These are phyloP conservation scores for Tokudaia muenninki DNA, from an alignment of 2,797 vertebrate genomes.

Conservation along the genomic window DNA sequence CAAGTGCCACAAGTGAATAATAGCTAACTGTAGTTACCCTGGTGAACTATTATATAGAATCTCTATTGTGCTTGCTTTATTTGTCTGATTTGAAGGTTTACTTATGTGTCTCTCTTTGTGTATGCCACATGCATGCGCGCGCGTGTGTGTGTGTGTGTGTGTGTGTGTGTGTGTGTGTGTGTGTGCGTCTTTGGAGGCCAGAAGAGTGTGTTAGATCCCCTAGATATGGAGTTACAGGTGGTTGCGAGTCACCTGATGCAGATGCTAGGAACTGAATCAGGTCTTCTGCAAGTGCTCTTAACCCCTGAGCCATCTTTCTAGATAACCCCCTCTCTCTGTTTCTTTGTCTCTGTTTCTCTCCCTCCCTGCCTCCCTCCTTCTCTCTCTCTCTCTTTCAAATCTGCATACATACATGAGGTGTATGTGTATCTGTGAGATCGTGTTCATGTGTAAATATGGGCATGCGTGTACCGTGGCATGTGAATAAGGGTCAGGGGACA, in stretches of 20 bases:
- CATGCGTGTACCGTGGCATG: neutral
- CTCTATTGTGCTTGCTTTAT: neutral
- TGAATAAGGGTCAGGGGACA: neutral
- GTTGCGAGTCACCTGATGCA: neutral
- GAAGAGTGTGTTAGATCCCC: neutral
- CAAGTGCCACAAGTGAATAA: neutral
- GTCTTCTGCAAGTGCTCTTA: neutral
- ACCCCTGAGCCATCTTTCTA: neutral
- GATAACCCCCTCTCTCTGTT: neutral
- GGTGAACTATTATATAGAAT: neutral
- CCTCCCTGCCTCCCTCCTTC: neutral
- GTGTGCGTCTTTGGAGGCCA: neutral
- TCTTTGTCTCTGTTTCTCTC: neutral
- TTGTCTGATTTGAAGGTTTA: neutral
- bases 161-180: too few relatives aligned
- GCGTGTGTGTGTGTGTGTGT: too few relatives aligned
- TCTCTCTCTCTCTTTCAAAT: neutral
- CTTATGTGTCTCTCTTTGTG: neutral
- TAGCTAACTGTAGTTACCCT: neutral
- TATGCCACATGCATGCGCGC: too few relatives aligned
- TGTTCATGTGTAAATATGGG: neutral
- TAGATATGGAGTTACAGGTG: neutral
- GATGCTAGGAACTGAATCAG: neutral
- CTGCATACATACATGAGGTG: neutral
- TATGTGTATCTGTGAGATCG: too few relatives aligned